Base-by-base conservation (phyloP, 2,113 vertebrate species). In the Leucopternis melanops region DNA sequence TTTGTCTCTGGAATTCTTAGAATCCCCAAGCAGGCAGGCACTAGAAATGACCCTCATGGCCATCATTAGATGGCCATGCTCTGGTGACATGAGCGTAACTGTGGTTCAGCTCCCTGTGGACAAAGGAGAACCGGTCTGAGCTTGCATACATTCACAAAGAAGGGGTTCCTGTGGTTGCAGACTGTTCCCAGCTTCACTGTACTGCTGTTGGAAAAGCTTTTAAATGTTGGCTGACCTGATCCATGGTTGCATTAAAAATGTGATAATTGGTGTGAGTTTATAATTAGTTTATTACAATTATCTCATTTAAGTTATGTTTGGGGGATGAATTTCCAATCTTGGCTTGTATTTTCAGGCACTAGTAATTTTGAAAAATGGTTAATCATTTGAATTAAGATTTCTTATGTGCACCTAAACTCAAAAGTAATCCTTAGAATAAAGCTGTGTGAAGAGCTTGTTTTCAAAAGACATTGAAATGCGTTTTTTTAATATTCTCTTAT, bases 341-440 rank as follows among this genome's bases (percentile, higher is more conserved):
- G 44, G 49, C 52, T 75, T 84, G 27, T 66, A 65, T 91, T 82
- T 85, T 85, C 62, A 92, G 58, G 55, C 5, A 3, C 79, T 63
- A 72, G 22, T 67, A 45, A 67, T 88, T 95, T 70, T 88, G 47
- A 73, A 90, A 89, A 96, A 86, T 27, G 31, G 86, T 65, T 91
- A 73, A 81, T 74, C 13, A 13, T 69, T 82, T 84, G 21, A 94
- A 72, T 75, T 87, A 75, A 89, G 31, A 65, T 71, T 88, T 92
- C 59, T 95, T 75, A 52, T n/a, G 16, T 75, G 12, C 54, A 49
- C 71, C 88, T 92, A 32, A 96, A 79, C 26, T 82, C 34, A 67
- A 81, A 95, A 91, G 36, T 54, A 86, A 66, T 58, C 26, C 15
- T 95, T 87, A 84, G 73, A 81, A 81, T 92, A 94, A 89, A 91